Conservation (phyloP, 2,888 invertebrate genomes). For the Andrena minutula region DNA sequence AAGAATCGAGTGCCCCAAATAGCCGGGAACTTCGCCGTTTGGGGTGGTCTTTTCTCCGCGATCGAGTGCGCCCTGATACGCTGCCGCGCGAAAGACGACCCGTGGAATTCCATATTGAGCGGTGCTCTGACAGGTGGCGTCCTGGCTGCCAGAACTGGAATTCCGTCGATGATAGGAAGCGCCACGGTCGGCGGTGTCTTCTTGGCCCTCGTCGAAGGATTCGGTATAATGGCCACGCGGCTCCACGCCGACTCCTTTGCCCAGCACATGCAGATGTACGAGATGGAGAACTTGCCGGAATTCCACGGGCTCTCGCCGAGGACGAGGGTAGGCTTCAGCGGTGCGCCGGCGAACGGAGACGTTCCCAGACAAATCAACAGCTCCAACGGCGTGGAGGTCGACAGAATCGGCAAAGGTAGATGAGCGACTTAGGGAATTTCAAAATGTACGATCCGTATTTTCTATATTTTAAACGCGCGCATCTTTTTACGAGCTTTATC, state of each 20-base stretch:
- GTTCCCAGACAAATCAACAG: conserved; percentile 21
- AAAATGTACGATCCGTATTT: not conserved
- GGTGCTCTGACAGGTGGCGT: conserved; percentile 98
- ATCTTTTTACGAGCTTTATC: not conserved
- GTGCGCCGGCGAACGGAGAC: conserved; percentile 26
- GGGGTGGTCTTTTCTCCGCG: conserved; percentile 98
- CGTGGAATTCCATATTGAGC: conserved; percentile 96
- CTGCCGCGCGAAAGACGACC: conserved; percentile 96
- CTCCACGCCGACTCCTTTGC: conserved; percentile 96
- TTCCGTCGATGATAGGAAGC: conserved; percentile 95
- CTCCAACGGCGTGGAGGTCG: conserved; percentile 42
- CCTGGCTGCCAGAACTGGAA: conserved; percentile 95
- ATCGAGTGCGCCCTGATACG: conserved; percentile 97
- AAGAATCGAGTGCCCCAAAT: conserved; percentile 94
- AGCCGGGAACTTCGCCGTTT: conserved; percentile 98
- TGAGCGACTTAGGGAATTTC: conserved; percentile 26
- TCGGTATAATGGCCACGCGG: conserved; percentile 96
- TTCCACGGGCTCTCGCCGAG: conserved; percentile 16
- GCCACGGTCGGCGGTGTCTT: conserved; percentile 97
- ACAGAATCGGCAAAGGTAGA: conserved; percentile 52
- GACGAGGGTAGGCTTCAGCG: conserved; percentile 28
- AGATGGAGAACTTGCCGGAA: conserved; percentile 78
- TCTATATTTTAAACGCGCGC: not conserved
- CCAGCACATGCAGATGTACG: conserved; percentile 91
- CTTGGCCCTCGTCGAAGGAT: conserved; percentile 97